phyloP scores from a whole-genome alignment of 2,113 vertebrate genomes.

The Archocentrus centrarchus region DNA sequence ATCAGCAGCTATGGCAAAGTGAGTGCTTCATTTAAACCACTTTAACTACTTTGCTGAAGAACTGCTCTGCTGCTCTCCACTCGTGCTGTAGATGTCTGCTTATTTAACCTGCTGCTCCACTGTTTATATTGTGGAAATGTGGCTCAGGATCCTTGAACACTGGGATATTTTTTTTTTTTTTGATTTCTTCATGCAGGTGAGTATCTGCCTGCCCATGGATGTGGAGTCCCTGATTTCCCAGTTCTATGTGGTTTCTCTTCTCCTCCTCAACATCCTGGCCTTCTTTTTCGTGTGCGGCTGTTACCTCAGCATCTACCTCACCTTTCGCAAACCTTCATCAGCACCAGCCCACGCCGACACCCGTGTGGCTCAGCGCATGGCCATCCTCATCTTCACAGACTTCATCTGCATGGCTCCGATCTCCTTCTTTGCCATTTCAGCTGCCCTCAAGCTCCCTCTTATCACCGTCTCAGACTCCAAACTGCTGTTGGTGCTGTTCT shows the following conservation, averaged over 20 bases:
- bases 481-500: constrained; percentile 94
- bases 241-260: constrained; percentile 87
- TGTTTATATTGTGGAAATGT: background rate
- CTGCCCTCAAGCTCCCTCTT: constrained; percentile 92
- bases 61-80: no score
- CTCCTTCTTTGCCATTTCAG: constrained; percentile 96
- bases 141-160: background rate
- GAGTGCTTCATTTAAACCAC: background rate
- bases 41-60: background rate
- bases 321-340: constrained; percentile 88
- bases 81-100: background rate
- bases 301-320: constrained; percentile 93
- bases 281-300: constrained; percentile 91
- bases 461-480: constrained; percentile 95
- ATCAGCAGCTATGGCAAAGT: constrained; percentile 96
- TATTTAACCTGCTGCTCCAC: background rate
- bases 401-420: constrained; percentile 98
- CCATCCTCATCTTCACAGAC: constrained; percentile 95
- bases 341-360: constrained; percentile 88
- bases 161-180: background rate
- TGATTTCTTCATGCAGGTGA: constrained; percentile 68
- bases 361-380: constrained; percentile 94
- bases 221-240: constrained; percentile 87
- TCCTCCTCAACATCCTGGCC: constrained; percentile 91
- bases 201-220: constrained; percentile 98